A percentile compares a stretch with the other conserved stretches of the same genome.
phyloP scores from a whole-genome alignment of 1,140 invertebrate species.

The Drosophila melanogaster region Release_6_plus_ISO1_MT NT_037436.4:20591001-20591500 shows the following conservation, averaged over 20 bases:
- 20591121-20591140: conserved; percentile 63
- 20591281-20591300: conserved; percentile 70
- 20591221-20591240: conserved; percentile 78
- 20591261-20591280: conserved; percentile 80
- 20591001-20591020: conserved; percentile 51
- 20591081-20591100: conserved; percentile 24
- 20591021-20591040: conserved; percentile 74
- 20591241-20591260: conserved; percentile 77
- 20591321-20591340: conserved; percentile 8
- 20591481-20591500: too few relatives aligned
- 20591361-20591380: neutral
- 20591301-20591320: conserved; percentile 24
- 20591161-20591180: conserved; percentile 65
- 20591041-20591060: conserved; percentile 21
- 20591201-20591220: conserved; percentile 66
- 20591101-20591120: conserved; percentile 43
- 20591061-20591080: conserved; percentile 46
- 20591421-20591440: too few relatives aligned
- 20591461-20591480: too few relatives aligned
- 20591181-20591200: conserved; percentile 63
- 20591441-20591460: too few relatives aligned
- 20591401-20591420: neutral
- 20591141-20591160: conserved; percentile 29
- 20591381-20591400: neutral
- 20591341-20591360: neutral